A percentile compares a stretch with the other conserved stretches of the same genome.
These are phyloP conservation scores for Beroe forskalii DNA, from an alignment of 37 sponge, comb jelly and placozoan species.

Conservation along the genomic window DNA sequence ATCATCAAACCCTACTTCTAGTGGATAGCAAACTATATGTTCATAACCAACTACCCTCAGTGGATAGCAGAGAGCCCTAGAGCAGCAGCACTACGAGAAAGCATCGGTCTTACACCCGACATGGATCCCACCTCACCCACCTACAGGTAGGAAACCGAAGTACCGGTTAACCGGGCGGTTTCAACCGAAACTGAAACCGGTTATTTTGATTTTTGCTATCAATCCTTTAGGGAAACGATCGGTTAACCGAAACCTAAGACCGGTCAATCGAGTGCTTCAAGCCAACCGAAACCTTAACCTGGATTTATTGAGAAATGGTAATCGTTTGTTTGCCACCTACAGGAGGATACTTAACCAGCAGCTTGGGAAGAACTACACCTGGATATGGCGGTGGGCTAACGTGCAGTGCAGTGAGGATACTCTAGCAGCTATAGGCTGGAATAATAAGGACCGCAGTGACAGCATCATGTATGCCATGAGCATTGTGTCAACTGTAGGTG, in stretches of 20 bases:
- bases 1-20: too few relatives aligned
- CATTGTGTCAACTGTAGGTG: conserved; percentile 6
- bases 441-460: neutral
- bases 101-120: neutral
- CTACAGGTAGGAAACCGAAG: too few relatives aligned
- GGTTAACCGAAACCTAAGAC: too few relatives aligned
- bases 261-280: too few relatives aligned
- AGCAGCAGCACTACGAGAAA: neutral
- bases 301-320: too few relatives aligned
- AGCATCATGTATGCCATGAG: conserved; percentile 25
- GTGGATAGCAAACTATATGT: neutral
- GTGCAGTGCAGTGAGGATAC: neutral
- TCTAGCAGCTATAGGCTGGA: neutral
- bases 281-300: too few relatives aligned
- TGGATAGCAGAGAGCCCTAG: neutral
- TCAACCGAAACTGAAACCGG: too few relatives aligned
- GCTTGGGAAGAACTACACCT: neutral
- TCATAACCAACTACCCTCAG: neutral
- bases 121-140: neutral
- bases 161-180: too few relatives aligned
- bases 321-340: too few relatives aligned
- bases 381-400: neutral
- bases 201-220: too few relatives aligned
- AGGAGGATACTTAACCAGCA: neutral
- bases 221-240: too few relatives aligned